Evolutionary conservation across 2,888 invertebrate species (phyloP), one percentile per base, ranked within the genome.

Genomic region (Incurvaria masculella): DNA sequence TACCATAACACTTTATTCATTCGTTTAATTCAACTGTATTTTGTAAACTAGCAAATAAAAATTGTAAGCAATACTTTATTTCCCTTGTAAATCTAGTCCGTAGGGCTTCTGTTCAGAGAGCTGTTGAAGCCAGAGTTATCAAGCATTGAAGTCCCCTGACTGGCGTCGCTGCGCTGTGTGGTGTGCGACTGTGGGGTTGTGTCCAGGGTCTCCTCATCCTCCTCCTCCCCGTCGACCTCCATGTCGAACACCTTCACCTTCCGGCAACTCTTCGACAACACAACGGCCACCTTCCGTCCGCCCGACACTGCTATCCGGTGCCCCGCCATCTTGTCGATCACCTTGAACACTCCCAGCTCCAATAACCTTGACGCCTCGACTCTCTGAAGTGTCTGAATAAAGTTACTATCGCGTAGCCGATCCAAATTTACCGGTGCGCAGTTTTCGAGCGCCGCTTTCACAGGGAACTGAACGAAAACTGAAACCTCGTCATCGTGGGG

Each of bases 161-260:
- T 68, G 60, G 48, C 49, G 53, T 68, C 54, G 59, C 63, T 58
- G 58, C 63, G 50, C 52, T 59, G 51, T 52, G 65, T 47, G 61
- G 64, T 47, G 68, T 55, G 62, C 19, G 75, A 76, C 46, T 68
- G 68, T 23, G 73, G 68, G 33, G 78, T 78, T 3, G 65, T 68
- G 46, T 79, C 79, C 18, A 78, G 59, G n/a, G 72, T 72, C 48
- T 79, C 81, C 46, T 89, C 89, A 33, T 89, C 89, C 48, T 94
- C 94, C 53, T 96, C 95, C 49, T 92, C 92, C 20, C 93, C 94
- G 62, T 95, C 95, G 0, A 88, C 89, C 74, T 96, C 96, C 87
- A 94, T 94, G 68, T 96, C 94, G 64, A 91, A 91, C 44, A 95
- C 81, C 52, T 92, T 81, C 41, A 96, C 89, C 65, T 92, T 89